These are phyloP conservation scores for Drosophila virilis DNA, from an alignment of 1,140 invertebrate species.

Conservation along the genomic window DNA sequence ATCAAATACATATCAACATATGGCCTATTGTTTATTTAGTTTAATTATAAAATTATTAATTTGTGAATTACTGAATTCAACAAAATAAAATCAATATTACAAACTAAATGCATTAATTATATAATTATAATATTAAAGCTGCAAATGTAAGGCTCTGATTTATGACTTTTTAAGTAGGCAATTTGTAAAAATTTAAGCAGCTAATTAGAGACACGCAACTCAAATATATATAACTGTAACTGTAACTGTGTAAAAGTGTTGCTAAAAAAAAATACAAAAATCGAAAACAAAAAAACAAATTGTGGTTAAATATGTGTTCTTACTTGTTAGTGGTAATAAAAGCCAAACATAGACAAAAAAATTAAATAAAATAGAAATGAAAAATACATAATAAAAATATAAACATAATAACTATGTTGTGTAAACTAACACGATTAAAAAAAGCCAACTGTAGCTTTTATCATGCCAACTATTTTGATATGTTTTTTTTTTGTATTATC, in stretches of 20 bases:
- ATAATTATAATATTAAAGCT: slow-evolving; percentile 40
- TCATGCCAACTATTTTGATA: slow-evolving; percentile 77
- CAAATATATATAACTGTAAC: slow-evolving; percentile 32
- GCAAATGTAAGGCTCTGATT: slow-evolving; percentile 75
- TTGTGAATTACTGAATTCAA: slow-evolving; percentile 27
- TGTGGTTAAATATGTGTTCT: slow-evolving; percentile 84
- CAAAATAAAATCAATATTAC: slow-evolving; percentile 12
- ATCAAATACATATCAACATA: slow-evolving; percentile 84
- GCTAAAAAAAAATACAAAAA: slow-evolving; percentile 27
- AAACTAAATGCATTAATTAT: slow-evolving; percentile 26
- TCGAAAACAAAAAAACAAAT: slow-evolving; percentile 70
- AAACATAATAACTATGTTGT: slow-evolving; percentile 37
- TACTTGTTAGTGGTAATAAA: slow-evolving; percentile 81
- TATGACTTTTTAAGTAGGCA: slow-evolving; percentile 80
- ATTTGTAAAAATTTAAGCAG: slow-evolving; percentile 76
- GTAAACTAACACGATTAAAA: slow-evolving; percentile 37
- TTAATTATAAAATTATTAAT: slow-evolving; percentile 62
- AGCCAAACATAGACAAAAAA: slow-evolving; percentile 61
- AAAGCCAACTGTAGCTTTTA: slow-evolving; percentile 68
- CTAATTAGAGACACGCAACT: slow-evolving; percentile 44
- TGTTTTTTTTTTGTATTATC: slow-evolving; percentile 41
- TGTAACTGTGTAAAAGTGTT: slow-evolving; percentile 38
- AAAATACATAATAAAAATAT: slow-evolving; percentile 36
- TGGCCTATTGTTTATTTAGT: slow-evolving; percentile 84
- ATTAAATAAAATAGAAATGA: slow-evolving; percentile 27